phyloP scores from a whole-genome alignment of 2,888 invertebrate genomes.

The Epinotia bilunana region DNA sequence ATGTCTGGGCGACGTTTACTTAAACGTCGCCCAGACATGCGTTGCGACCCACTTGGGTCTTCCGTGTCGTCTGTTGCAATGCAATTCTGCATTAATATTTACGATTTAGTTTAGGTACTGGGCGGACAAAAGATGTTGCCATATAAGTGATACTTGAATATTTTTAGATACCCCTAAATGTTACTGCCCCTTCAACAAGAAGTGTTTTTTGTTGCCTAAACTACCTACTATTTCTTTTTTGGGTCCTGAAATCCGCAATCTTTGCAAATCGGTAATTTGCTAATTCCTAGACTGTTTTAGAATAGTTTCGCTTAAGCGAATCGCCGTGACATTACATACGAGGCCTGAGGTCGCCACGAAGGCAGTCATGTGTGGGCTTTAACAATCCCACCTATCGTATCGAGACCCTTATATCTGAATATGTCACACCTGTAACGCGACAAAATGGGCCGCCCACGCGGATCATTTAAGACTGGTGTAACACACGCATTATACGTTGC shows the following conservation, averaged over 20 bases:
- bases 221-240: no score
- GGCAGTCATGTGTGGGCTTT: conserved; percentile 64
- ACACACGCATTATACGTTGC: conserved; percentile 9
- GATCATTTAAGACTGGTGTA: conserved; percentile 27
- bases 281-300: conserved; percentile 56
- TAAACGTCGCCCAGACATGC: no score
- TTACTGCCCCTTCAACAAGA: no score
- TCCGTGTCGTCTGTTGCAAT: conserved; percentile 49
- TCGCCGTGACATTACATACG: conserved; percentile 74
- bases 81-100: conserved; percentile 46
- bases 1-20: conserved; percentile 52
- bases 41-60: conserved; percentile 56
- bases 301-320: conserved; percentile 56
- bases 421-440: not conserved
- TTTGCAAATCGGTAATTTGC: conserved; percentile 48
- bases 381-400: conserved; percentile 26
- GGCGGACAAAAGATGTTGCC: not conserved
- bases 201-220: no score
- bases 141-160: not conserved
- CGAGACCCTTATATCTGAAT: conserved; percentile 11
- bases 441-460: conserved; percentile 6
- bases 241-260: no score
- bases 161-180: not conserved
- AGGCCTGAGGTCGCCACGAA: conserved; percentile 68
- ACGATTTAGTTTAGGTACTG: conserved; percentile 31